These are phyloP conservation scores for Actenoides lindsayi DNA, from an alignment of 2,113 vertebrate species.

Conservation along the genomic window DNA sequence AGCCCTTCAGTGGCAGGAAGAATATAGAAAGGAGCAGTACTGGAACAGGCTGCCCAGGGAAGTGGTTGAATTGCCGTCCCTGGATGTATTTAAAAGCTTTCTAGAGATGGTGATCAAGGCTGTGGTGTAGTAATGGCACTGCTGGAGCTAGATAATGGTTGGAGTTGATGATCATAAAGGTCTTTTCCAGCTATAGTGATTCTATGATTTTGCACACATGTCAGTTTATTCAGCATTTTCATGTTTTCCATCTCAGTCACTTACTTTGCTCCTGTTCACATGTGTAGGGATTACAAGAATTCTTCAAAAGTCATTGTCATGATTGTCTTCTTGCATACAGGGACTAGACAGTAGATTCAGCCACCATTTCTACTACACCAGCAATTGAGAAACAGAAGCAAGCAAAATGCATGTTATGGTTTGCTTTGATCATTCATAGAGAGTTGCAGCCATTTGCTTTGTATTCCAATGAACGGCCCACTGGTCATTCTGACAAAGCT, in stretches of 20 bases:
- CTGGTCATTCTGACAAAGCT: neutral
- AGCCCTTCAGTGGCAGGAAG: too few species aligned
- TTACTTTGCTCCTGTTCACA: neutral
- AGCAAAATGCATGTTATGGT: neutral
- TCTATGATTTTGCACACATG: too few species aligned
- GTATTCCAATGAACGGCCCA: neutral
- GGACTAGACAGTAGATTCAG: neutral
- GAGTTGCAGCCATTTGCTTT: neutral
- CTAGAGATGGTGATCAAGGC: too few species aligned
- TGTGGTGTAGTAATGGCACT: too few species aligned
- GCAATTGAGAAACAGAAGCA: neutral
- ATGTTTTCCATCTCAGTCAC: neutral
- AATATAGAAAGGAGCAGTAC: too few species aligned
- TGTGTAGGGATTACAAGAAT: neutral
- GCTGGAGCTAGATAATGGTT: too few species aligned
- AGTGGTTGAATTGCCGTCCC: too few species aligned
- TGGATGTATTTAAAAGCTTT: too few species aligned
- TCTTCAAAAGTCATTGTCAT: neutral
- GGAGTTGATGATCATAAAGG: too few species aligned
- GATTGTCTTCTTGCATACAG: rapidly evolving
- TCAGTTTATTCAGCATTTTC: neutral
- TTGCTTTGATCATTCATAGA: neutral
- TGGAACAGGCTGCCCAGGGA: too few species aligned
- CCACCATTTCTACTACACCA: neutral
- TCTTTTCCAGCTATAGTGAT: too few species aligned